Base-by-base conservation (phyloP, 2,113 vertebrate genomes). In the Brachyhypopomus occidentalis region DNA sequence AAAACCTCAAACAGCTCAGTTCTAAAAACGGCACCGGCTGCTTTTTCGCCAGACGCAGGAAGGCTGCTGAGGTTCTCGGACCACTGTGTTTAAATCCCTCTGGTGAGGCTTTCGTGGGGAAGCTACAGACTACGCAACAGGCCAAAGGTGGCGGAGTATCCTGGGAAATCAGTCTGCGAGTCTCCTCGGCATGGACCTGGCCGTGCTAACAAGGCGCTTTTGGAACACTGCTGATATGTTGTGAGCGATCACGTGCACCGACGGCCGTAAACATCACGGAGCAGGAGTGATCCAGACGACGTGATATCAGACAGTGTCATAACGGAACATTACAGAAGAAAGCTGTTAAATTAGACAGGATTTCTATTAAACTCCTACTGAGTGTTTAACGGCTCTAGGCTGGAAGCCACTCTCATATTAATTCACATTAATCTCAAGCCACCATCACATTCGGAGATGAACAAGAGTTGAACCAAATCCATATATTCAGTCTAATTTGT, bases 151-250 rank as follows among this genome's bases (percentile, higher is more conserved):
- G 67, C 55, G 60, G 27, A 72, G 70, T 55, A 59, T 36, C 70
- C 22, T 38, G 34, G n/a, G 71, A 78, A 70, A 70, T 59, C 52
- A 70, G 70, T 59, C 64, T 23, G 30, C 30, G 2, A 36, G 69
- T 23, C 3, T 4, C 19, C 77, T 77, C 22, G 69, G 67, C 2
- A 58, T 20, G 34, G 78, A 79, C 14, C 72, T 78, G 56, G 52
- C 56, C 62, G 16, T 55, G 64, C 22, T 41, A 71, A 77, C 34
- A 80, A 63, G 45, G 60, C 73, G 69, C 23, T n/a, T 14, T 19
- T 77, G 69, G 78, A 84, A 78, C 70, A 45, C 63, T 58, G 23
- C 80, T 72, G 69, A 70, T 45, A 60, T 76, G 38, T 20, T 69
- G 45, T 72, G 36, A 38, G 62, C 67, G 74, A 84, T 81, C 59